Conservation (phyloP, 2,113 vertebrate genomes). For the Epinephelus cyanopodus region DNA sequence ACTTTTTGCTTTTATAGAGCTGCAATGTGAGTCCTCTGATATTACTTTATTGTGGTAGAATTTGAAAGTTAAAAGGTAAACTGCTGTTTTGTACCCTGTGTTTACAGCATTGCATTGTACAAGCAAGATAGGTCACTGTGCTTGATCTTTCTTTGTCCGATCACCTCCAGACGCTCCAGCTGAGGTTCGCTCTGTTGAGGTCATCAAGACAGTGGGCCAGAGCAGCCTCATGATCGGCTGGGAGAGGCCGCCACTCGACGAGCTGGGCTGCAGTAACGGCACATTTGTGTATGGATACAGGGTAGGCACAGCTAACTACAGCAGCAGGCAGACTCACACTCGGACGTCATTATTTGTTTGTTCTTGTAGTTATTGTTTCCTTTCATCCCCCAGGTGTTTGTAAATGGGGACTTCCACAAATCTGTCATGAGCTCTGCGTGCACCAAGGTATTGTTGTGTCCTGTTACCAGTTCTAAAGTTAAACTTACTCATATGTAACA, state of each 20-base stretch:
- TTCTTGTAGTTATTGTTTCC: background rate
- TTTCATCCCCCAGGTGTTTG: constrained; percentile 51
- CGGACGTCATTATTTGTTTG: background rate
- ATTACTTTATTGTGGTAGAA: background rate
- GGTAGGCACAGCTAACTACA: constrained; percentile 60
- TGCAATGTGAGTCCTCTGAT: constrained; percentile 1
- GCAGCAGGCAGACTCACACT: too few species aligned
- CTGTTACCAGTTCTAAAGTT: background rate
- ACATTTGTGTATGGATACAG: constrained; percentile 81
- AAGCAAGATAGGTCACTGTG: background rate
- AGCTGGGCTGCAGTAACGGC: constrained; percentile 80
- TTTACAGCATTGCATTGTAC: background rate
- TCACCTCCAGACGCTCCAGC: constrained; percentile 72
- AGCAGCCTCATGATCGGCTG: constrained; percentile 79
- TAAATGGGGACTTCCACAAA: constrained; percentile 72
- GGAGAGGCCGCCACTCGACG: constrained; percentile 77
- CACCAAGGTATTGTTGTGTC: constrained; percentile 66
- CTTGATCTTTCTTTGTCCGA: background rate
- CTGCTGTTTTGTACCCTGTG: background rate
- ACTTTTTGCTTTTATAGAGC: constrained; percentile 2
- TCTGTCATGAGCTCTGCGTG: constrained; percentile 75
- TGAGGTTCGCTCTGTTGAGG: constrained; percentile 70
- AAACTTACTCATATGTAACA: background rate
- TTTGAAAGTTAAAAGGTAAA: background rate
- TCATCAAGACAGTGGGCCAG: constrained; percentile 78